phyloP scores from a whole-genome alignment of 2,113 vertebrate genomes.

The Notothenia coriiceps region DNA sequence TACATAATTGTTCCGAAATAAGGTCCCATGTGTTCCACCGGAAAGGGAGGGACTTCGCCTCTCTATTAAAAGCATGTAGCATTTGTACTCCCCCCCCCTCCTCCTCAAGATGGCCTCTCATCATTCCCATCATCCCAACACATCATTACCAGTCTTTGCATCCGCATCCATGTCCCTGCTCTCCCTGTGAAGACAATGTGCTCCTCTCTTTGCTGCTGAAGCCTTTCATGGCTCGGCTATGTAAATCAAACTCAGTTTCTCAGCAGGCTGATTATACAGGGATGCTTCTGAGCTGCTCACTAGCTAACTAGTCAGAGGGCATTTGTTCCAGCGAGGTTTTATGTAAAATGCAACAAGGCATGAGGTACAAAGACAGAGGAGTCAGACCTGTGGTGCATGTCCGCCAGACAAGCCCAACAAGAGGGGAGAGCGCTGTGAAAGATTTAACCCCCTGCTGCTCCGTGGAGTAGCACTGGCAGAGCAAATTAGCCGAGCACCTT shows the following conservation, averaged over 20 bases:
- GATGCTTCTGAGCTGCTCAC: slow-evolving; percentile 16
- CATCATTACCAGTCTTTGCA: slow-evolving; percentile 55
- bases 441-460: slow-evolving; percentile 57
- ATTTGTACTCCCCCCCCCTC: background rate
- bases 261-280: slow-evolving; percentile 47
- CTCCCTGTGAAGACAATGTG: slow-evolving; percentile 25
- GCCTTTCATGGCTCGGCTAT: slow-evolving; percentile 48
- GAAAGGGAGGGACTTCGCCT: too few species aligned
- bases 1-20: too few species aligned
- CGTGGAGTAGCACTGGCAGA: slow-evolving; percentile 19
- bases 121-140: slow-evolving; percentile 35
- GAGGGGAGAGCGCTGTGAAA: slow-evolving; percentile 50
- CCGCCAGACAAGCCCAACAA: slow-evolving; percentile 45
- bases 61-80: too few species aligned
- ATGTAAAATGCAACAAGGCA: slow-evolving; percentile 69
- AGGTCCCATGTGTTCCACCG: too few species aligned
- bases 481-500: slow-evolving; percentile 54
- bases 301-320: slow-evolving; percentile 49
- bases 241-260: slow-evolving; percentile 51
- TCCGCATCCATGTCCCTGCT: slow-evolving; percentile 38
- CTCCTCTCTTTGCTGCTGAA: slow-evolving; percentile 19
- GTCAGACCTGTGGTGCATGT: slow-evolving; percentile 51
- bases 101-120: background rate
- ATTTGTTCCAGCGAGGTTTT: slow-evolving; percentile 63
- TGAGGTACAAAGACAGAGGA: slow-evolving; percentile 50